Evolutionary conservation across 2,113 vertebrate species (phyloP).

Genomic region (human): GRCh38 chr16:50292001-50292500

Average conservation of each 20-base stretch:
- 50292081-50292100: not conserved
- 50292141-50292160: not conserved
- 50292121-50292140: not conserved
- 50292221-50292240: not conserved
- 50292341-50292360: not conserved
- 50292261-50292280: not conserved
- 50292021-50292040: not conserved
- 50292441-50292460: not conserved
- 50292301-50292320: not conserved
- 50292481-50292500: not conserved
- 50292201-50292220: not conserved
- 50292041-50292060: fast-evolving
- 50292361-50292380: not conserved
- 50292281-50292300: no score
- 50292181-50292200: not conserved
- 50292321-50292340: no score
- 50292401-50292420: no score
- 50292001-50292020: fast-evolving
- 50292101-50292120: no score
- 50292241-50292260: no score
- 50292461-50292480: not conserved
- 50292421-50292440: not conserved
- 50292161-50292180: fast-evolving
- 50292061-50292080: not conserved
- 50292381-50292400: fast-evolving